Base-by-base conservation (phyloP, 2,888 invertebrate species). In the Cylloceria caligata region DNA sequence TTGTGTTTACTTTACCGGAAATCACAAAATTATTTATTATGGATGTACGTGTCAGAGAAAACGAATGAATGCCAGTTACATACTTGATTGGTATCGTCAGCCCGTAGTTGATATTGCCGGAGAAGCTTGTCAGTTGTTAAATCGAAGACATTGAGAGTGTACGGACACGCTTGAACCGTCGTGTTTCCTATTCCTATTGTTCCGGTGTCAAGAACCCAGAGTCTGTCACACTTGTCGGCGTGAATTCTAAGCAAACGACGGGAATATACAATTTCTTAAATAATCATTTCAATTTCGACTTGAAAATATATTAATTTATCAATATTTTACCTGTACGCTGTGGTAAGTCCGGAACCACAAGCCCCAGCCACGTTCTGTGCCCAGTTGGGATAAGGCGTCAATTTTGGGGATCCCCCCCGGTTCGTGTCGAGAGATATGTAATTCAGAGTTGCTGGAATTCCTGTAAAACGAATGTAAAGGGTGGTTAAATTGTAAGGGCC, bases 181-280 rank as follows among this genome's bases (percentile, higher is more conserved):
- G 95, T 96, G 86, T 96, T 95, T 30, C 93, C 97, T 86, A 97
- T 97, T 80, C 97, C 97, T 87, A 96, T 95, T 52, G 97, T 97
- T 74, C 97, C 97, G 16, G 96, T 96, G 88, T 97, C 97, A 72
- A 97, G 92, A 0, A 97, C 96, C 97, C 97, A 97, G 0, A 97
- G 94, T 67, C 97, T 94, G 86, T 96, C 96, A 89, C 97, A 97
- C 84, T 94, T 94, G 86, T 97, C 97, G 0, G 95, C 97, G 88
- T 96, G 96, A 84, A 97, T 95, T 88, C 97, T 95, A 84, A 4
- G 79, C 60, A 5, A 81, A 21, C 0, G 4, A 34, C 30, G 16
- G 47, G 9, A 11, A n/a, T 9, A 7, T 5, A 34, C 19, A 39
- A 72, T 27, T 34, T 16, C 6, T 49, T 1, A 13, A 13, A 42